Percentiles rank a stretch among this genome's conserved stretches.
phyloP scores from a whole-genome alignment of 92 coral and sea anemone species.

The Bergia sp. region DNA sequence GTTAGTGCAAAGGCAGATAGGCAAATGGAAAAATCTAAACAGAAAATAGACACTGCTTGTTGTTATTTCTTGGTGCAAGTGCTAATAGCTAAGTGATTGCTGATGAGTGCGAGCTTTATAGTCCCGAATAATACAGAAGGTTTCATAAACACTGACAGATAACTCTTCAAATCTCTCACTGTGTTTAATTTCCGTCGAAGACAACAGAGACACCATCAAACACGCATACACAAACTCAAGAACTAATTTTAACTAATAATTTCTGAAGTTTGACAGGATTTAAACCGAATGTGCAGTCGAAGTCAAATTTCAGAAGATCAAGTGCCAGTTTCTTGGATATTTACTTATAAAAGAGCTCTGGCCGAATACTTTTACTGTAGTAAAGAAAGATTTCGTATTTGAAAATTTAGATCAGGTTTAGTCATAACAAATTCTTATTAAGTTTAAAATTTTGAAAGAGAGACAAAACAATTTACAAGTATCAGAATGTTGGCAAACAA shows the following conservation, averaged over 20 bases:
- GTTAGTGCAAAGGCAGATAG: not conserved
- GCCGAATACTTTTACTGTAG: not conserved
- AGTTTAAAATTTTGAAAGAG: not conserved
- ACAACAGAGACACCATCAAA: not conserved
- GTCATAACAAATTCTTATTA: not conserved
- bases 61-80: not conserved
- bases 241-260: too few relatives aligned
- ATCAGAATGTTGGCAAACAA: not conserved
- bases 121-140: not conserved
- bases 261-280: not conserved
- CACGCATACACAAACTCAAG: not conserved
- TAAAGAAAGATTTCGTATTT: not conserved
- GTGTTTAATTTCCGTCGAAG: not conserved
- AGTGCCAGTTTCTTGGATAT: not conserved
- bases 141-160: constrained; percentile 21
- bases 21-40: not conserved
- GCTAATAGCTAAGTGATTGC: not conserved
- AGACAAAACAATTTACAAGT: not conserved
- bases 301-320: not conserved
- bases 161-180: not conserved
- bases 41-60: not conserved
- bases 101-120: not conserved
- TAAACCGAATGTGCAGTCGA: not conserved
- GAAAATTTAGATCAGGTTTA: not conserved
- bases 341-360: not conserved